Base-by-base conservation (phyloP, 2,888 invertebrate species). In the Plagodis dolabraria region DNA sequence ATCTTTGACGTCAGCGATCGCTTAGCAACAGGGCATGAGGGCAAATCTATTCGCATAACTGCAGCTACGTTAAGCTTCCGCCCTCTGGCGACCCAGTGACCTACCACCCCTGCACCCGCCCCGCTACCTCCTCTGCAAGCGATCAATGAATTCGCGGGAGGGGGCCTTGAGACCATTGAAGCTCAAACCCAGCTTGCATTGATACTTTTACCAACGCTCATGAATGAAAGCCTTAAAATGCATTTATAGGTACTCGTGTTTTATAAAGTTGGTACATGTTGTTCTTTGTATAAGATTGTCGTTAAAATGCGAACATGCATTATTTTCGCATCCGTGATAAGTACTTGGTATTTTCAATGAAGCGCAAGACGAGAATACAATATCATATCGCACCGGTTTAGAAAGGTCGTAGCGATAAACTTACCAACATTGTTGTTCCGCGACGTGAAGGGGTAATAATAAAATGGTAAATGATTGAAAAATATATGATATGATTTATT, bases 1-100 rank as follows among this genome's bases (percentile, higher is more conserved):
- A 68, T 72, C 67, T 70, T 65, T 74, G 76, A 74, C 74, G 71
- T 72, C 61, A 70, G 66, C 68, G 60, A 65, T 65, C 61, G 60
- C 68, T 62, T 69, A 65, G 72, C 66, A 76, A 71, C 75, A 70
- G 62, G 57, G 72, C 66, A 76, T 70, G 74, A 70, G 62, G 57
- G 52, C 40, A 9, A 43, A 43, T 43, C 43, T 43, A 42, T 10
- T 12, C 22, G 11, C 38, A 44, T 53, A 63, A 53, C 48, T 64
- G 64, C 53, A 64, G 48, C 65, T 63, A 63, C 65, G 57, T 57
- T 64, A 53, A 60, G 57, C 12, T 11, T 43, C 64, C 60, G 61
- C 67, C 74, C 77, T 52, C 74, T 77, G 76, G 76, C 85, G 87
- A 87, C 89, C 89, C 71, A 86, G 82, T 89, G 86, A 87, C 87